Percentiles rank a stretch among this genome's conserved stretches.
These are phyloP conservation scores for Chelonia mydas DNA, from an alignment of 2,797 vertebrate genomes.

Conservation along the genomic window DNA sequence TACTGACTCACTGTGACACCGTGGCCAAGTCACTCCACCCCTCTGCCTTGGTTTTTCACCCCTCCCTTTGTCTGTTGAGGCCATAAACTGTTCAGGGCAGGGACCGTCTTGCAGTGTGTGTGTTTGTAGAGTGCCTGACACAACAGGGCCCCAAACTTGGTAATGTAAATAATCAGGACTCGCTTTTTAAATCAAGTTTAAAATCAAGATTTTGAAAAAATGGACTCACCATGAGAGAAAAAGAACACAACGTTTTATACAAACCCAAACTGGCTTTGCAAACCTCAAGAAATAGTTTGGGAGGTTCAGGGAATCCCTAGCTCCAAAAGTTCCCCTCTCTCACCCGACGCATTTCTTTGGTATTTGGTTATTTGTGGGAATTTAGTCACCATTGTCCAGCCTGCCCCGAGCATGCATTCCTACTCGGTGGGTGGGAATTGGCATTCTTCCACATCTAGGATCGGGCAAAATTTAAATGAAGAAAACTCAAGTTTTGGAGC, in stretches of 20 bases:
- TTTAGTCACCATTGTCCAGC: background rate
- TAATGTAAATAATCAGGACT: background rate
- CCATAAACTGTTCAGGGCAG: accelerated
- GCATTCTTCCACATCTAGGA: background rate
- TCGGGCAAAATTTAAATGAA: background rate
- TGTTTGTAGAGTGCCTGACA: background rate
- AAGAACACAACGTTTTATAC: background rate
- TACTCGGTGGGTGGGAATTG: background rate
- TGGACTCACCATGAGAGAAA: background rate
- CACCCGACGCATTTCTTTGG: background rate
- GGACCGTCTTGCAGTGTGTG: background rate
- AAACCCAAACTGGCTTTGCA: background rate
- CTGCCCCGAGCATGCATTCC: background rate
- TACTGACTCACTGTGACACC: background rate
- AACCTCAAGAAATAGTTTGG: background rate
- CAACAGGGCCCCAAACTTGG: background rate
- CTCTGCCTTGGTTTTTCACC: constrained; percentile 1
- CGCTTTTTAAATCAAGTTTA: background rate
- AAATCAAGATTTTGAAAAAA: background rate
- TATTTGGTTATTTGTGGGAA: background rate
- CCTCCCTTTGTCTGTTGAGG: background rate
- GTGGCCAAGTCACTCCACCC: background rate
- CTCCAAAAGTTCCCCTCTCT: background rate
- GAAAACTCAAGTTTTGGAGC: background rate
- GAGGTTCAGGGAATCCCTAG: background rate